These are phyloP conservation scores for Pygmarrhopalites habei DNA, from an alignment of 1,140 invertebrate species.

Conservation along the genomic window DNA sequence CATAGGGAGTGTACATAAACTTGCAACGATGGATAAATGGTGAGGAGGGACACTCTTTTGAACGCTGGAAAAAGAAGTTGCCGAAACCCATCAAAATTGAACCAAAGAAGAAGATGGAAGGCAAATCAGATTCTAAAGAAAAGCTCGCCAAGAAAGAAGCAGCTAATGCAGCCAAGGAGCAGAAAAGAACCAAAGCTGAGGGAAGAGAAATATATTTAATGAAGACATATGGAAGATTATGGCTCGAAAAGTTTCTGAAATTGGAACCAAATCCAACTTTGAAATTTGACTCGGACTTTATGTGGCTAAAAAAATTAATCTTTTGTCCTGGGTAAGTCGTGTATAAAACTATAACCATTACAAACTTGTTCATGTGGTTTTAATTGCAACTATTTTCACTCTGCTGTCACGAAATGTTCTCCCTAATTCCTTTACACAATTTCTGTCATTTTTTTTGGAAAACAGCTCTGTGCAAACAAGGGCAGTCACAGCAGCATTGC, in stretches of 20 bases:
- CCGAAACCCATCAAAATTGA: constrained; percentile 40
- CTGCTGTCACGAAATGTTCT: too few species aligned
- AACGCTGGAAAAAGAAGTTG: constrained; percentile 59
- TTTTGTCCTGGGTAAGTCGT: constrained; percentile 39
- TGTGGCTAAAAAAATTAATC: constrained; percentile 36
- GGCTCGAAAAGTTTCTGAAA: constrained; percentile 43
- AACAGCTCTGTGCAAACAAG: constrained; percentile 37
- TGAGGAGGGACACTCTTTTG: constrained; percentile 62
- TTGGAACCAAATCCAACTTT: constrained; percentile 17
- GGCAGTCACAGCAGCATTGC: constrained; percentile 30
- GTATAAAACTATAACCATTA: too few species aligned
- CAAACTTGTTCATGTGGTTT: too few species aligned
- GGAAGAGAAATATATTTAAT: constrained; percentile 51
- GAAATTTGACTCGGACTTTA: constrained; percentile 27
- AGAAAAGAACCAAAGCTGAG: constrained; percentile 32
- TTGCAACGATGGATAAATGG: constrained; percentile 67
- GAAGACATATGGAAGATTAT: constrained; percentile 65
- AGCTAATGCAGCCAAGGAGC: constrained; percentile 5
- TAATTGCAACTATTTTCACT: too few species aligned
- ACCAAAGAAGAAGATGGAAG: neutral
- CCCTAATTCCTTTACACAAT: too few species aligned
- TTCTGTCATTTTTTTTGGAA: too few species aligned
- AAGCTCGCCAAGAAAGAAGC: neutral
- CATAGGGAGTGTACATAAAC: constrained; percentile 63
- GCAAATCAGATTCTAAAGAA: neutral